Conservation (phyloP, 1,140 invertebrate genomes). For the Apolygus lucorum region DNA sequence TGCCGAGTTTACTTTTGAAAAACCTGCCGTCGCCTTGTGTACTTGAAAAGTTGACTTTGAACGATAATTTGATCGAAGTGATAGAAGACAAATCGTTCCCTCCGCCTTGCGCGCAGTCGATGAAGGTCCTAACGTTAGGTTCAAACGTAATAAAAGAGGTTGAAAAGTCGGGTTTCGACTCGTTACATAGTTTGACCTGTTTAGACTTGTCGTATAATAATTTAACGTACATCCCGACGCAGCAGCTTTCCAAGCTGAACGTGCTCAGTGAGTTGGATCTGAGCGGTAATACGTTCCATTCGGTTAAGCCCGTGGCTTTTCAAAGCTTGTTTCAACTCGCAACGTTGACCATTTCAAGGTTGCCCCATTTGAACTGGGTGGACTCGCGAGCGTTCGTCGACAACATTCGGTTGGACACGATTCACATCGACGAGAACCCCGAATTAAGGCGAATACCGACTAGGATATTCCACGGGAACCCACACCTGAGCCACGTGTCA, state of each 20-base stretch:
- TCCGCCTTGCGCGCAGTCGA: slow-evolving; percentile 47
- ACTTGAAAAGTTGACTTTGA: slow-evolving; percentile 57
- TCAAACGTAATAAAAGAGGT: slow-evolving; percentile 63
- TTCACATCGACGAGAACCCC: slow-evolving; percentile 67
- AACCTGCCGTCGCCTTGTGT: slow-evolving; percentile 51
- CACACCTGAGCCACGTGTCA: slow-evolving; percentile 60
- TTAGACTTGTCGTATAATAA: slow-evolving; percentile 75
- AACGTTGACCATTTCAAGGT: slow-evolving; percentile 57
- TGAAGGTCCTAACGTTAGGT: slow-evolving; percentile 54
- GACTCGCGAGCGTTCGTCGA: slow-evolving; percentile 61
- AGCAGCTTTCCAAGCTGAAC: slow-evolving; percentile 60
- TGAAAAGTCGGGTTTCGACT: slow-evolving; percentile 56
- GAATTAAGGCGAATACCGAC: slow-evolving; percentile 57
- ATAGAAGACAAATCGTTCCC: slow-evolving; percentile 57
- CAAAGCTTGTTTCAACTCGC: slow-evolving; percentile 68
- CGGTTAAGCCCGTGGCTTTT: slow-evolving; percentile 62
- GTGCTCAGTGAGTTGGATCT: slow-evolving; percentile 62
- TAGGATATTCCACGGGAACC: slow-evolving; percentile 64
- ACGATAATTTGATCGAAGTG: slow-evolving; percentile 60
- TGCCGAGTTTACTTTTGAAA: slow-evolving; percentile 47
- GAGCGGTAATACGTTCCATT: slow-evolving; percentile 63
- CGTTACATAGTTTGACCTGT: slow-evolving; percentile 54
- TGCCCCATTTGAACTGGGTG: slow-evolving; percentile 33
- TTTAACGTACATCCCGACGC: slow-evolving; percentile 64
- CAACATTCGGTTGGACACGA: slow-evolving; percentile 68